Evolutionary conservation across 2,113 vertebrate genomes (phyloP), one percentile per base, ranked within the genome.

Genomic region (Cololabis saira): DNA sequence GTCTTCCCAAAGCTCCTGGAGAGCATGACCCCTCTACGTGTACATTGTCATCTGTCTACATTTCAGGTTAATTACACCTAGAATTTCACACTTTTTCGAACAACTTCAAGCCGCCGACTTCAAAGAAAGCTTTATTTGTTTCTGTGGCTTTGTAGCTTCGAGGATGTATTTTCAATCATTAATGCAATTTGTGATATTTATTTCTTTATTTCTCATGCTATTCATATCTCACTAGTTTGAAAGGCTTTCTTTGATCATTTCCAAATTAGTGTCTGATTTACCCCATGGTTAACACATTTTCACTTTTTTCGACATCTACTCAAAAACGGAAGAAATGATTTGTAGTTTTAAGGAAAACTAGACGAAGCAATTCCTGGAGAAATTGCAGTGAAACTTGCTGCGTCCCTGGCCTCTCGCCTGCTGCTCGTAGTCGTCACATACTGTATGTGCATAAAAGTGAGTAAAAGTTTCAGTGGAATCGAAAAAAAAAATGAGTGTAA

Each of bases 81-180:
- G 27, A 70, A 56, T 59, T 18, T 63, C 49, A 68, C 22, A 67
- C 33, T 22, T 61, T 22, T 61, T 8, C 60, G 22, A 61, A 33
- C 48, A 42, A 68, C 74, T 81, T 79, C 47, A 52, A 73, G 60
- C 51, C 45, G 42, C 66, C 6, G 24, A 73, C 73, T 76, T 83
- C 65, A 79, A 76, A 83, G 74, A 45, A 15, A 1, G 22, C 44
- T 58, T 47, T 33, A 27, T 78, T 86, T 78, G 66, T 70, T 65
- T 42, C 30, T 17, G 49, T 33, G 52, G 52, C 68, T 74, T 76
- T 79, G 66, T 58, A 80, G 71, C 68, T 63, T 14, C 60, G 19
- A 77, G 59, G 22, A 63, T 65, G 49, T 47, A 24, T 49, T 77
- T 80, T 70, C 54, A 65, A 81, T 71, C 57, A 71, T 76, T 72